Percentiles rank a stretch among this genome's conserved stretches.
phyloP scores from a whole-genome alignment of 2,888 invertebrate species.

The Dysmachus trigonus region DNA sequence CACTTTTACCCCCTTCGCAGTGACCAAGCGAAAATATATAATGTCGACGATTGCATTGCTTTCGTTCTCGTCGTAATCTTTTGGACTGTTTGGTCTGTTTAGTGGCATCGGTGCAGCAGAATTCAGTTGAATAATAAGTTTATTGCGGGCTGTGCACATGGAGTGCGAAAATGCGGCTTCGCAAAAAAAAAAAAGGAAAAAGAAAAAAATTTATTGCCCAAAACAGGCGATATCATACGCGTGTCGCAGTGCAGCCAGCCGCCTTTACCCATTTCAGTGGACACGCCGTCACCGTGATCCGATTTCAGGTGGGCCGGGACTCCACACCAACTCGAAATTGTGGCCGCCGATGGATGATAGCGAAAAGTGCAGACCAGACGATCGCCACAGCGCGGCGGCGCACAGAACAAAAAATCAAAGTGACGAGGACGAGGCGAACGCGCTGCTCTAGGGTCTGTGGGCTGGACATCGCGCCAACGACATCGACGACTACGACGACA shows the following conservation, averaged over 20 bases:
- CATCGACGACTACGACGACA: neutral
- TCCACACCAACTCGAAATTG: slow-evolving; percentile 2
- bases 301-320: slow-evolving; percentile 1
- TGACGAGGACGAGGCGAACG: neutral
- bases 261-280: neutral
- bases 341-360: neutral
- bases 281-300: neutral
- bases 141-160: neutral
- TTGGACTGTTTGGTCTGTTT: neutral
- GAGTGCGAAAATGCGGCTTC: neutral
- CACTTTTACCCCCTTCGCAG: neutral
- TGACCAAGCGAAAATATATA: neutral
- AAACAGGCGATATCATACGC: neutral
- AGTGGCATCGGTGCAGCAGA: neutral
- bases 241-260: neutral
- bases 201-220: neutral
- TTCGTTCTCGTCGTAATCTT: neutral
- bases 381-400: neutral
- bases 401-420: neutral
- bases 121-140: neutral
- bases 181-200: too few relatives aligned
- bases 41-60: neutral
- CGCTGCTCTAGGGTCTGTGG: neutral
- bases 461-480: neutral
- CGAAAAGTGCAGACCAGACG: neutral